Evolutionary conservation across 2,888 invertebrate genomes (phyloP).

Genomic region (Tenthredo livida): DNA sequence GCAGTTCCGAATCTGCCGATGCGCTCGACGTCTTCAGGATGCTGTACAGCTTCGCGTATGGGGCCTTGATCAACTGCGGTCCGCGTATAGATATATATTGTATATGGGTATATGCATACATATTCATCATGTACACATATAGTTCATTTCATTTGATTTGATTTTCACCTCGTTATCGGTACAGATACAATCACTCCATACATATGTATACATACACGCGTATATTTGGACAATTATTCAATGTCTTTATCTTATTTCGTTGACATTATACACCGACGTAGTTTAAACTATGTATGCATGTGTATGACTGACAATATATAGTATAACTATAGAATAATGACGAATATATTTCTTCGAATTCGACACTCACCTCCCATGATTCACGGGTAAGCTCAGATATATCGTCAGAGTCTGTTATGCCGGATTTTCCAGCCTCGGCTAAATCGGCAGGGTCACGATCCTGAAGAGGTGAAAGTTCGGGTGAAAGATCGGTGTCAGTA

Average conservation of each 20-base stretch:
- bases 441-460: slow-evolving; percentile 75
- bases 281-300: too few species aligned
- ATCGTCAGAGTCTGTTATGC: slow-evolving; percentile 80
- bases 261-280: too few species aligned
- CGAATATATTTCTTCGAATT: slow-evolving; percentile 17
- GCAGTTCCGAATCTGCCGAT: slow-evolving; percentile 85
- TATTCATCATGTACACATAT: slow-evolving; percentile 27
- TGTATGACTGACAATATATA: not conserved
- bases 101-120: slow-evolving; percentile 38
- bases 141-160: slow-evolving; percentile 21
- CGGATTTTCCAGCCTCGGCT: slow-evolving; percentile 71
- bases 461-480: slow-evolving; percentile 61
- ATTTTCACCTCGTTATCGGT: not conserved
- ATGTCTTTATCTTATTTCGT: too few species aligned
- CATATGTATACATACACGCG: not conserved
- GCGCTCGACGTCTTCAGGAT: slow-evolving; percentile 95
- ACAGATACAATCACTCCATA: not conserved
- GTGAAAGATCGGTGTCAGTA: slow-evolving; percentile 88
- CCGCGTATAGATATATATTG: slow-evolving; percentile 66
- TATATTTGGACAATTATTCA: not conserved
- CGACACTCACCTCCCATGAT: slow-evolving; percentile 93
- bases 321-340: not conserved
- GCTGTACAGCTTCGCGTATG: slow-evolving; percentile 97
- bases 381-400: slow-evolving; percentile 91
- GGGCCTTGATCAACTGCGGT: slow-evolving; percentile 95